These are phyloP conservation scores for Actenoides hombroni DNA, from an alignment of 2,113 vertebrate species.

Conservation along the genomic window DNA sequence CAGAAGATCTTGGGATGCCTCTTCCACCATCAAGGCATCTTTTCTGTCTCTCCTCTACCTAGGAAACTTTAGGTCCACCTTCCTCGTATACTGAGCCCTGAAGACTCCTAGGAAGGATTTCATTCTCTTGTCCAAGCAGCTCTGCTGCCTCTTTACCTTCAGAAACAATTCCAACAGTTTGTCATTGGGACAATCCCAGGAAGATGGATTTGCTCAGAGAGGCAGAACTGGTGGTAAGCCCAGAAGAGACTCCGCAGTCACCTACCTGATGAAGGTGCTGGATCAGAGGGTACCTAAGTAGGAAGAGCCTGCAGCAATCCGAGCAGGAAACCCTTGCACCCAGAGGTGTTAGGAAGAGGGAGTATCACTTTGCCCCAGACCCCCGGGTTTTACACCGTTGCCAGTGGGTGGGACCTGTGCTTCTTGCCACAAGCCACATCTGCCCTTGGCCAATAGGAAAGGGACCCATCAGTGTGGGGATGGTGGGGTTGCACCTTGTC, in stretches of 20 bases:
- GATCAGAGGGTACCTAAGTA: background rate
- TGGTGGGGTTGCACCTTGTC: background rate
- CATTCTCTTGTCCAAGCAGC: background rate
- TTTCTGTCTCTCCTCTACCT: background rate
- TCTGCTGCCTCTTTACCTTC: background rate
- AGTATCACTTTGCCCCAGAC: background rate
- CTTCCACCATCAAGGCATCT: background rate
- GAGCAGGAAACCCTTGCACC: fast-evolving
- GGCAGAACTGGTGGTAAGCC: background rate
- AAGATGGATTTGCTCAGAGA: background rate
- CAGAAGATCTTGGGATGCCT: background rate
- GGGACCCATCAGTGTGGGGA: fast-evolving
- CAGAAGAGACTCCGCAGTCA: background rate
- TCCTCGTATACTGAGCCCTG: background rate
- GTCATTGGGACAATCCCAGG: background rate
- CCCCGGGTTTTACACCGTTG: background rate
- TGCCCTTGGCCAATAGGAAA: background rate
- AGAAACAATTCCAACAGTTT: background rate
- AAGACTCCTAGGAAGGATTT: background rate
- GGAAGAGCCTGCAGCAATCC: background rate
- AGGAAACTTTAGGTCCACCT: background rate
- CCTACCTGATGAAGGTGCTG: background rate
- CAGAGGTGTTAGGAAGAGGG: background rate
- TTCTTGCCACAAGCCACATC: background rate
- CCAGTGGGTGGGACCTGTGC: fast-evolving